Conservation (phyloP, 1,140 invertebrate species). For the Drosophila lacteicornis region DNA sequence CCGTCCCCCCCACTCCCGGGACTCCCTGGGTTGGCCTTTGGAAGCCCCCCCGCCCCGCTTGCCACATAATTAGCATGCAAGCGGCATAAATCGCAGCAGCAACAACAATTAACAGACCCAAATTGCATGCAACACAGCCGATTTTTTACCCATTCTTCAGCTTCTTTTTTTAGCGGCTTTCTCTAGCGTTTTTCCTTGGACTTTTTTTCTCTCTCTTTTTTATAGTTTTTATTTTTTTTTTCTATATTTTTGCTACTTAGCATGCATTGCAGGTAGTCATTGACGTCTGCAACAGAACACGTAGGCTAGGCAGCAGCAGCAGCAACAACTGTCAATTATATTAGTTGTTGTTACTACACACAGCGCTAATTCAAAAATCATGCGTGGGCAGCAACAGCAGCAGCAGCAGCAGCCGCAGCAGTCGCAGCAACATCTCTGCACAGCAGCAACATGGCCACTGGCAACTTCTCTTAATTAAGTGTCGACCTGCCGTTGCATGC, state of each 20-base stretch:
- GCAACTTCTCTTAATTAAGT: constrained; percentile 82
- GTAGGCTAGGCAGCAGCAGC: constrained; percentile 66
- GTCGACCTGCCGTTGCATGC: constrained; percentile 73
- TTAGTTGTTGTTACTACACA: constrained; percentile 80
- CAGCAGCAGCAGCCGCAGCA: constrained; percentile 49
- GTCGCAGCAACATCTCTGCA: constrained; percentile 44
- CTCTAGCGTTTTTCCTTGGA: constrained; percentile 17
- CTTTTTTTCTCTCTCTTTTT: background rate
- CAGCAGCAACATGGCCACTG: constrained; percentile 65
- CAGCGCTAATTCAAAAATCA: constrained; percentile 82
- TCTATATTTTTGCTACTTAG: constrained; percentile 60
- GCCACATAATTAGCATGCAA: constrained; percentile 81
- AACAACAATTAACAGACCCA: constrained; percentile 82
- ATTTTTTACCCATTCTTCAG: constrained; percentile 19
- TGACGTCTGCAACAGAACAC: constrained; percentile 77
- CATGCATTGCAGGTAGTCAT: constrained; percentile 71
- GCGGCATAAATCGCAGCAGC: constrained; percentile 78
- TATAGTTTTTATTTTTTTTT: background rate
- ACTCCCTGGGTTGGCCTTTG: constrained; percentile 8
- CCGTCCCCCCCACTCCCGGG: background rate
- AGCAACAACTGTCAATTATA: constrained; percentile 80
- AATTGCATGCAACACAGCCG: constrained; percentile 76
- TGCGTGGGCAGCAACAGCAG: constrained; percentile 69
- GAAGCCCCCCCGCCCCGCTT: background rate
- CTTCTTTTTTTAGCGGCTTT: constrained; percentile 40